Evolutionary conservation across 2,797 vertebrate species (phyloP), one percentile per base, ranked within the genome.

Genomic region (Pipistrellus pygmaeus): DNA sequence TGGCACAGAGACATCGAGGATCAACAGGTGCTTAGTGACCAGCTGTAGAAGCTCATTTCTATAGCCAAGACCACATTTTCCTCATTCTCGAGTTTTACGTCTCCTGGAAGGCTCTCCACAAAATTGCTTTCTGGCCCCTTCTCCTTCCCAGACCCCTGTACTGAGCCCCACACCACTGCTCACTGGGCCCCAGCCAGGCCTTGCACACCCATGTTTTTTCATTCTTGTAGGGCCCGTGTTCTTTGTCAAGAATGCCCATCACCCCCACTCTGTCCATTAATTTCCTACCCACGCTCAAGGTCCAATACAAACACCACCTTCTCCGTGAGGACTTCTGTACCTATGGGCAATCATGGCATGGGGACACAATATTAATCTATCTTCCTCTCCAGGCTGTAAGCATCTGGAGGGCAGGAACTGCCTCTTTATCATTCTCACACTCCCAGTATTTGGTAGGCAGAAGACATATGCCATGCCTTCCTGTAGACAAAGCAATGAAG

Each of bases 401-500:
- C 20, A 80, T 86, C 57, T 80, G 17, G 32, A 69, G 27, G 27
- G 57, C 18, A 91, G n/a, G 38, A 77, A 48, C 20, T 55, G 1
- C 14, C 5, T 76, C 82, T 90, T 64, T 83, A 15, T 35, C 60
- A 71, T 46, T 20, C 10, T 69, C 23, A 64, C 32, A n/a, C 14
- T 78, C 32, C 44, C 17, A 46, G 32, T 60, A 6, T 84, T 66
- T 77, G 44, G 48, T 30, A 93, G 27, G 32, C 21, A 71, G 73
- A 48, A 89, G 27, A 30, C 4, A 8, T 15, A 2, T 3, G 44
- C 20, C 4, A 20, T 3, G 30, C 32, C n/a, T 85, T 85, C 46
- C 88, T 88, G 60, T 35, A 82, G 73, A 85, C 38, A 87, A 53
- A 91, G 53, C 14, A 82, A 86, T n/a, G 30, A 44, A 66, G 77